Conservation (phyloP, 2,113 vertebrate genomes). For the Micronycteris hirsuta region DNA sequence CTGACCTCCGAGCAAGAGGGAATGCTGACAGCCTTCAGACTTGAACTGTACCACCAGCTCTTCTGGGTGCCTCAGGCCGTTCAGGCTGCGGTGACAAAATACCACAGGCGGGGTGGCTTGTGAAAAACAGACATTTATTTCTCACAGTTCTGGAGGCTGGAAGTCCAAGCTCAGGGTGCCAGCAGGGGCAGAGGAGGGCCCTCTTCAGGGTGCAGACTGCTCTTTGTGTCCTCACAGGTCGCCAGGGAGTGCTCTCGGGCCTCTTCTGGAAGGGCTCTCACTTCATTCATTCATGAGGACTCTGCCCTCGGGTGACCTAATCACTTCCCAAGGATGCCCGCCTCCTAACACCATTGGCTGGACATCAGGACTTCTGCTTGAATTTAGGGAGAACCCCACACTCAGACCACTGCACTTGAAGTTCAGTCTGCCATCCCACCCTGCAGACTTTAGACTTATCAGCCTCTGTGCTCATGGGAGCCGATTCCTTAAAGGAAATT, state of each 20-base stretch:
- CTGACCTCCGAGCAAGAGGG: not conserved
- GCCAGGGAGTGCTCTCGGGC: rapidly evolving
- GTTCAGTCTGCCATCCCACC: not conserved
- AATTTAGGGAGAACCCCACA: not conserved
- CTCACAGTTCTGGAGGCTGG: not conserved
- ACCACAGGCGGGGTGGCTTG: not conserved
- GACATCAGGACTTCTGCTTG: not conserved
- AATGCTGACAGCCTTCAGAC: not conserved
- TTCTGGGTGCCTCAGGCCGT: too few species aligned
- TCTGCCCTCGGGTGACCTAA: not conserved
- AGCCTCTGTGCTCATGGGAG: not conserved
- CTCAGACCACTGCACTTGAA: not conserved
- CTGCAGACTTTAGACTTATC: not conserved
- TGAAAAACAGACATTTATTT: not conserved
- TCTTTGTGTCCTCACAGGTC: not conserved
- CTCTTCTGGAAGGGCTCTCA: not conserved
- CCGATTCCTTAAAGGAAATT: not conserved
- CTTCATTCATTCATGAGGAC: not conserved
- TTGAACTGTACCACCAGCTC: not conserved
- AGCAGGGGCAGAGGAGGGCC: not conserved
- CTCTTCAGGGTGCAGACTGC: not conserved
- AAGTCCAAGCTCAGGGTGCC: not conserved
- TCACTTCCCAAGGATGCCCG: not conserved
- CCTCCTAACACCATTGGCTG: not conserved
- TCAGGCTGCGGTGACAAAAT: not conserved